Percentiles rank a stretch among this genome's conserved stretches.
Conservation (phyloP, 2,888 invertebrate species). For the Lepidonotus clava region DNA sequence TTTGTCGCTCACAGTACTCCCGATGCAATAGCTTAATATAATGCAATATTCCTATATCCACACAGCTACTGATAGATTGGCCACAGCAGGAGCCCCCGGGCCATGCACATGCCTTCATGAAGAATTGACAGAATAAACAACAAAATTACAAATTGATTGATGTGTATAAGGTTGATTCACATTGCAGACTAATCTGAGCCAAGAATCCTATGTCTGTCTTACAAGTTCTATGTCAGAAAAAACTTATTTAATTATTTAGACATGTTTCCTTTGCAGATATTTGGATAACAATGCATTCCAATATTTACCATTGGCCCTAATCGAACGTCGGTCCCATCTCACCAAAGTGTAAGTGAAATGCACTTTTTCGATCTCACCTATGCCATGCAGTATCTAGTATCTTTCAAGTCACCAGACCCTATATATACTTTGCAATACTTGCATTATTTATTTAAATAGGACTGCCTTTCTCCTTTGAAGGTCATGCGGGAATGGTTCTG, state of each 20-base stretch:
- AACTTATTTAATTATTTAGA: background rate
- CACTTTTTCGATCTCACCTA: background rate
- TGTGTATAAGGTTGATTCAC: background rate
- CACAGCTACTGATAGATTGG: too few species aligned
- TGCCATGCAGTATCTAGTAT: background rate
- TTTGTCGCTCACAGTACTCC: too few species aligned
- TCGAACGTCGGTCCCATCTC: background rate
- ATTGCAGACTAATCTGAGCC: background rate
- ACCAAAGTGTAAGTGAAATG: background rate
- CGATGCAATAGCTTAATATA: too few species aligned
- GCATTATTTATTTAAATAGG: too few species aligned
- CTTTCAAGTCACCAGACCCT: background rate
- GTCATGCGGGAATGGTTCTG: too few species aligned
- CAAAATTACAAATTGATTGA: too few species aligned
- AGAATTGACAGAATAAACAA: too few species aligned
- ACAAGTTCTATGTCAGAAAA: too few species aligned
- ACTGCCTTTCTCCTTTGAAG: too few species aligned
- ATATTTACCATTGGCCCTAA: background rate
- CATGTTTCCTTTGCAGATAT: conserved; percentile 6
- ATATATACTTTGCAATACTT: background rate
- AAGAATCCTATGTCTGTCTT: background rate
- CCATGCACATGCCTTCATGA: too few species aligned
- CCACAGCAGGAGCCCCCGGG: too few species aligned
- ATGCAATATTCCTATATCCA: too few species aligned
- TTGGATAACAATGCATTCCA: background rate